Evolutionary conservation across 64 coral and sea anemone species (phyloP).

Genomic region (Porites australiensis): DNA sequence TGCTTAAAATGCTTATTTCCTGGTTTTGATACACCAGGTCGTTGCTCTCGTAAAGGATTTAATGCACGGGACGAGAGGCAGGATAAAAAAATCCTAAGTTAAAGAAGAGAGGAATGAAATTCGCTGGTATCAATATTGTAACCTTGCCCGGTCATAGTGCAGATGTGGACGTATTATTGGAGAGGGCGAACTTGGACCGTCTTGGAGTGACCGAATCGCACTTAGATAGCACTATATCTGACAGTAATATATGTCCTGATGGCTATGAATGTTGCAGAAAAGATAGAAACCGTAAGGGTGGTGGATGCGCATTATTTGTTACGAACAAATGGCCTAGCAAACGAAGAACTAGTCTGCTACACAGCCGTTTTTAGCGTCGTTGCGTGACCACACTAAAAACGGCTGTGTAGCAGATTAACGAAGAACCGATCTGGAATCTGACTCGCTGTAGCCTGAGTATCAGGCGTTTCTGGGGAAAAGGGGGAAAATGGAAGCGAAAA

Average conservation of each 20-base stretch:
- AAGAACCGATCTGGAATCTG: slow-evolving; percentile 48
- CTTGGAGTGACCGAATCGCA: slow-evolving; percentile 64
- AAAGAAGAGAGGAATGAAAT: slow-evolving; percentile 74
- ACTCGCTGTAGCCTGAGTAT: no score
- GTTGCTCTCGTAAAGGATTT: not conserved
- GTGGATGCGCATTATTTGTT: slow-evolving; percentile 60
- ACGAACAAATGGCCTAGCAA: slow-evolving; percentile 64
- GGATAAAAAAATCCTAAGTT: slow-evolving; percentile 29
- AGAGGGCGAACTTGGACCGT: not conserved
- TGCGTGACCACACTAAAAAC: no score
- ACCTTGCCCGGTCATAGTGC: slow-evolving; percentile 59
- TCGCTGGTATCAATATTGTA: slow-evolving; percentile 56
- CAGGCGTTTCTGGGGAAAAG: no score
- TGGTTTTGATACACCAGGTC: slow-evolving; percentile 16
- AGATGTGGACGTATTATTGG: slow-evolving; percentile 16
- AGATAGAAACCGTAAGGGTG: slow-evolving; percentile 61
- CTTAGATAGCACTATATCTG: slow-evolving; percentile 45
- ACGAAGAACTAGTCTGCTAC: not conserved
- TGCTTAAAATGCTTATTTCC: slow-evolving; percentile 63
- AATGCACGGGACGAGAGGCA: slow-evolving; percentile 23
- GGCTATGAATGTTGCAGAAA: slow-evolving; percentile 68
- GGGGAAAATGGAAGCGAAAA: no score
- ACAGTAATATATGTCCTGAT: slow-evolving; percentile 41
- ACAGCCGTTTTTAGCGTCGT: no score
- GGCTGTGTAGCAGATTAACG: not conserved